Base-by-base conservation (phyloP, 2,113 vertebrate genomes). In the Mormyrus iriodes region DNA sequence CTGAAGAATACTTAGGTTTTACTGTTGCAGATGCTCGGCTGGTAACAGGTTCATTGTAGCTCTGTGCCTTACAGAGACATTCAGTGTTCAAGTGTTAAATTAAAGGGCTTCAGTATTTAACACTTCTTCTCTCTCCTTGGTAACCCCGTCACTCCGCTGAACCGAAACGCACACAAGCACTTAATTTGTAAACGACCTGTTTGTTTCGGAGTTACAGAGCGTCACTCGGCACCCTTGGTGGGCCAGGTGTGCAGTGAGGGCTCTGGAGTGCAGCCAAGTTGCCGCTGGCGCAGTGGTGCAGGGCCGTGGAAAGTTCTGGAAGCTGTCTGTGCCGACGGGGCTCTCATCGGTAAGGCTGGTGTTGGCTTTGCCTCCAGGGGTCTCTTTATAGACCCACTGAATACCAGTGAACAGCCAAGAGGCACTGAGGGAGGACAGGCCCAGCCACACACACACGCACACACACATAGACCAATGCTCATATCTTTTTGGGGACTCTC, bases 341-440 rank as follows among this genome's bases (percentile, higher is more conserved):
- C 58, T 93, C 94, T 92, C 92, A 65, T 86, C 87, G 90, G 93
- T 91, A 85, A 92, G 86, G 93, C 92, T 88, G 93, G 92, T 95
- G 94, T 95, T 95, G 95, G 94, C 94, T 95, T 95, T 95, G 95
- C 95, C 94, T 95, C 94, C 94, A 95, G 93, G 94, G 94, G 94
- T 94, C 95, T 94, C 94, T 95, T 93, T 94, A 94, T 93, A 95
- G 94, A 94, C 94, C 91, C 92, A 92, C 92, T 94, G 93, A 94
- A 94, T 90, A 94, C 94, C 93, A 94, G 92, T 92, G 90, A 90
- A 76, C 24, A 52, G 49, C 85, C 49, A 52, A 31, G 24, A 15
- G 46, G 94, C 94, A 94, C 90, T 91, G 90, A 89, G 92, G 1
- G 46, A 94, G 93, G 90, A 92, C 3, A 9, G 39, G 83, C 27